Evolutionary conservation across 2,888 invertebrate genomes (phyloP), one percentile per base, ranked within the genome.

Genomic region (Crocallis elinguaria): DNA sequence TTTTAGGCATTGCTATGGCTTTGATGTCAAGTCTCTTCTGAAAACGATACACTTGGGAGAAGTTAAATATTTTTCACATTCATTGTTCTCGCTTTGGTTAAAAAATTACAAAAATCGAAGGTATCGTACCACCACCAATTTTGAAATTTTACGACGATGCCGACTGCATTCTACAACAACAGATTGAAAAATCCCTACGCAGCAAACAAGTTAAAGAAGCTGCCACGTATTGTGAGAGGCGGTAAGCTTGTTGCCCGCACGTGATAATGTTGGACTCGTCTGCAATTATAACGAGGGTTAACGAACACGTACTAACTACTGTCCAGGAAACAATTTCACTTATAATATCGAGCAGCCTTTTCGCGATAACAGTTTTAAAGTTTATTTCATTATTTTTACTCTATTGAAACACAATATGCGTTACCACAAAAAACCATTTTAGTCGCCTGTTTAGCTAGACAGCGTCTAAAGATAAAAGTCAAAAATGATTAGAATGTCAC

Each of bases 201-300:
- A 60, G 70, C 64, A 62, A 70, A 70, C 64, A 50, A 51, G 46
- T 54, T 51, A 49, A 36, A 48, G 41, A 50, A 50, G 41, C 51
- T 46, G 51, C 54, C 49, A 55, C 44, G 43, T 52, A 50, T 52
- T 50, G 51, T 45, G 49, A 49, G 37, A 25, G 35, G 35, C 45
- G 54, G 54, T 59, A 57, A 64, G 64, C 59, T 60, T 59, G 64
- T 56, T 61, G 57, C 33, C 37, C 49, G 66, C 53, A 71, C 73
- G 71, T 73, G 72, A 64, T 69, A 62, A 67, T 67, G 62, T 60
- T 60, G 58, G 44, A 39, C 55, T 53, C 11, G 57, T 56, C 61
- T 49, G 61, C 72, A 67, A 67, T 71, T 71, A 69, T 60, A 57
- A 59, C 57, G 37, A 51, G 11, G 41, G 45, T 65, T 69, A 73